phyloP scores from a whole-genome alignment of 1,140 invertebrate genomes.

The Diprion similis region DNA sequence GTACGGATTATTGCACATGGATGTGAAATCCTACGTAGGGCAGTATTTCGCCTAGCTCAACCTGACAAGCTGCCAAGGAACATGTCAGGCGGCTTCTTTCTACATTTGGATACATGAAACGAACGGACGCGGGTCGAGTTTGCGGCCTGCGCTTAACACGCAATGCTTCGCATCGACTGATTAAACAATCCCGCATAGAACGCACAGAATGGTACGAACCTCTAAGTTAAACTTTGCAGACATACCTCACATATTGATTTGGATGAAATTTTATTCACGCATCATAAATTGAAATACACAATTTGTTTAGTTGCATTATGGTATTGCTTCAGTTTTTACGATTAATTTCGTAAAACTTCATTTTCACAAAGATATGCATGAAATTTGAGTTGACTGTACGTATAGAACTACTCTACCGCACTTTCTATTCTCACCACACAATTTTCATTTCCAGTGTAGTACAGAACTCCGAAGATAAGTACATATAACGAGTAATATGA shows the following conservation, averaged over 20 bases:
- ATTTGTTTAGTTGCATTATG: too few species aligned
- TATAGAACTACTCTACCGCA: background rate
- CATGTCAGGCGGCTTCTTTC: background rate
- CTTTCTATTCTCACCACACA: slow-evolving; percentile 2
- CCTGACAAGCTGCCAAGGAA: background rate
- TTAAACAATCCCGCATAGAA: background rate
- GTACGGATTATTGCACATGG: background rate
- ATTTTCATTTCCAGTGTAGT: background rate
- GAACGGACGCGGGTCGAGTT: background rate
- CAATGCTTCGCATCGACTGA: background rate
- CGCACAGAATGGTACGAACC: background rate
- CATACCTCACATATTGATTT: too few species aligned
- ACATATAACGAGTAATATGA: too few species aligned
- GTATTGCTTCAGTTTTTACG: too few species aligned
- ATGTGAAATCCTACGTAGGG: background rate
- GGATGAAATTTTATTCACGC: too few species aligned
- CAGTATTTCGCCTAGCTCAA: background rate
- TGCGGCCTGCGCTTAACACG: background rate
- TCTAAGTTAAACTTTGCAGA: too few species aligned
- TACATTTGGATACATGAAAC: background rate
- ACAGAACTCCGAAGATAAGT: too few species aligned
- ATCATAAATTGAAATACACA: too few species aligned
- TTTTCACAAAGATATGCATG: background rate
- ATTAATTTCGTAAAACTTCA: too few species aligned
- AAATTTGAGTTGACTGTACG: background rate